These are phyloP conservation scores for Setophaga coronata DNA, from an alignment of 2,113 vertebrate genomes.

Conservation along the genomic window DNA sequence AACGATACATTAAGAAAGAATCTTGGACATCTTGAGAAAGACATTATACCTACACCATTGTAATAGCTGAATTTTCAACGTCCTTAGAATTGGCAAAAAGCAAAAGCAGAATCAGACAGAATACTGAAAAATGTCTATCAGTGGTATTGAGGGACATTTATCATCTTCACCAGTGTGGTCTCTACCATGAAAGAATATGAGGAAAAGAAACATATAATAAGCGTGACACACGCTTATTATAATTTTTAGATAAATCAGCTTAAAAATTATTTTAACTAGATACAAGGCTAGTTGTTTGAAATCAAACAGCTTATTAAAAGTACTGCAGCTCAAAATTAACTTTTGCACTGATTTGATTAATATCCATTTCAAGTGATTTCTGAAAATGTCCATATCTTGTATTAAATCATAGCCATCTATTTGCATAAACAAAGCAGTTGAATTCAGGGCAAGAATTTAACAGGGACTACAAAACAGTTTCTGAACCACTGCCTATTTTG, in stretches of 20 bases:
- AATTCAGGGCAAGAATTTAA: neutral
- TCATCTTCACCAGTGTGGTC: neutral
- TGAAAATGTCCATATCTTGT: neutral
- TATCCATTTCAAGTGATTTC: neutral
- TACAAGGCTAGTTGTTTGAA: neutral
- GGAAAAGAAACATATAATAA: neutral
- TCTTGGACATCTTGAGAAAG: neutral
- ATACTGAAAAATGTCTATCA: accelerated
- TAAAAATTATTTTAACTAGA: neutral
- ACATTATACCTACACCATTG: accelerated
- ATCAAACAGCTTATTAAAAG: neutral
- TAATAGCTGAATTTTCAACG: neutral
- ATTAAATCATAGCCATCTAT: neutral
- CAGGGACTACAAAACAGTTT: neutral
- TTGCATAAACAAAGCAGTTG: neutral
- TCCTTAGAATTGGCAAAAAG: neutral
- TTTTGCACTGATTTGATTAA: neutral
- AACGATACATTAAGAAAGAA: neutral
- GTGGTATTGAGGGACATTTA: neutral
- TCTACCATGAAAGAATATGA: neutral
- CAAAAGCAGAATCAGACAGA: neutral
- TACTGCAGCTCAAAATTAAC: neutral
- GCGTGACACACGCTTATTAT: neutral
- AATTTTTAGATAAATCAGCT: neutral
- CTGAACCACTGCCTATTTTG: neutral